Base-by-base conservation (phyloP, 2,888 invertebrate species). In the Brachyopa scutellaris region DNA sequence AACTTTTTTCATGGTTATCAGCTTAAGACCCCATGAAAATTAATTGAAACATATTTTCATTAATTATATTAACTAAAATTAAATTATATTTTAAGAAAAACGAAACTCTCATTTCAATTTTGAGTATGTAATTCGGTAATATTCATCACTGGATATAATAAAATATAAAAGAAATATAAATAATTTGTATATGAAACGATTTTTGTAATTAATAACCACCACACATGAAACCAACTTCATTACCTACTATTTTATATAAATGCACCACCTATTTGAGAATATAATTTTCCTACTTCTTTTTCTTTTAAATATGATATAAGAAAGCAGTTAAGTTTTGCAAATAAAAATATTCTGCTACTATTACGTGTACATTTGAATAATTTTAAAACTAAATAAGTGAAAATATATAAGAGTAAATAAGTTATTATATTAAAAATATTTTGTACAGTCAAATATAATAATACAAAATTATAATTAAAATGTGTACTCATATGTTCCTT, bases 401-500 rank as follows among this genome's bases (percentile, higher is more conserved):
- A 21, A 29, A 69, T 55, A 36, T 38, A 36, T 23, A 55, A 47
- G 47, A 21, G 51, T 29, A 66, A 61, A 57, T 29, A 66, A 61
- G 57, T 74, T n/a, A 74, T 66, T 76, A 61, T 45, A 67, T 57
- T 62, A 45, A 26, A 47, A 51, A 49, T 62, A 57, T 76, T 82
- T 77, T 82, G 82, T 82, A 82, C 82, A 82, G 82, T 59, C 40
- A 51, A 82, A 55, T 7, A 13, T 23, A 51, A 61, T 45, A 72
- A 40, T 26, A 47, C 33, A 51, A 62, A 5, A 17, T n/a, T n/a
- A n/a, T 15, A 40, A 64, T 72, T 66, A 6, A 74, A 69, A 80
- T 57, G 55, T 69, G 21, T 76, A 64, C 76, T 76, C 66, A 69
- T 76, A 80, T 76, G 82, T 82, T 82, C 82, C 82, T 82, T 82